phyloP scores from a whole-genome alignment of 2,888 invertebrate genomes.

The Glomeris marginata region DNA sequence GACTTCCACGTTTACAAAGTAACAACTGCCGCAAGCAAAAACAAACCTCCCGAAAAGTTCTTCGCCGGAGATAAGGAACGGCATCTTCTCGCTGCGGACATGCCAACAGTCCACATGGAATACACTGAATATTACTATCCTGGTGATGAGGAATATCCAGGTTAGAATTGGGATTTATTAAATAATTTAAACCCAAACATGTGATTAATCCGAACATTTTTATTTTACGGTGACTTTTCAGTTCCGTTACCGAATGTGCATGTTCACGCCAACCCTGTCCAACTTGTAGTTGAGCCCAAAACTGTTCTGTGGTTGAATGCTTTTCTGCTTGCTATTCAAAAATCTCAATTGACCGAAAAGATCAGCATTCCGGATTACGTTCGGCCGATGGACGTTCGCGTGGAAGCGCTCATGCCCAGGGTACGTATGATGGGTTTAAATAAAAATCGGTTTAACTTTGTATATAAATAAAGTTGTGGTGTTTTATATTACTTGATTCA shows the following conservation, averaged over 20 bases:
- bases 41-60: slow-evolving; percentile 63
- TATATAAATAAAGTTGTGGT: not conserved
- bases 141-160: slow-evolving; percentile 70
- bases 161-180: slow-evolving; percentile 37
- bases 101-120: slow-evolving; percentile 86
- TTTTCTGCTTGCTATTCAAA: slow-evolving; percentile 72
- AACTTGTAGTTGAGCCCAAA: slow-evolving; percentile 68
- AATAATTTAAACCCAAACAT: not conserved
- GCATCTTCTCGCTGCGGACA: slow-evolving; percentile 73
- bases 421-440: slow-evolving; percentile 34
- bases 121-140: slow-evolving; percentile 94
- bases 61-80: slow-evolving; percentile 45
- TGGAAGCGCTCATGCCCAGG: slow-evolving; percentile 88
- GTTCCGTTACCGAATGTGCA: slow-evolving; percentile 90
- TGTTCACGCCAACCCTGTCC: slow-evolving; percentile 78
- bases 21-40: slow-evolving; percentile 44
- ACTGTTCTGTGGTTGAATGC: slow-evolving; percentile 90
- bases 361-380: slow-evolving; percentile 20
- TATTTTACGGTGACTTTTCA: too few relatives aligned
- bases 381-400: slow-evolving; percentile 53
- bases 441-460: not conserved
- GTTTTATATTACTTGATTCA: slow-evolving; percentile 27
- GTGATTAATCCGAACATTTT: slow-evolving; percentile 9
- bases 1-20: slow-evolving; percentile 81
- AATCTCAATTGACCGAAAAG: slow-evolving; percentile 36